phyloP scores from a whole-genome alignment of 2,888 invertebrate species.

The Panzeria rudis region DNA sequence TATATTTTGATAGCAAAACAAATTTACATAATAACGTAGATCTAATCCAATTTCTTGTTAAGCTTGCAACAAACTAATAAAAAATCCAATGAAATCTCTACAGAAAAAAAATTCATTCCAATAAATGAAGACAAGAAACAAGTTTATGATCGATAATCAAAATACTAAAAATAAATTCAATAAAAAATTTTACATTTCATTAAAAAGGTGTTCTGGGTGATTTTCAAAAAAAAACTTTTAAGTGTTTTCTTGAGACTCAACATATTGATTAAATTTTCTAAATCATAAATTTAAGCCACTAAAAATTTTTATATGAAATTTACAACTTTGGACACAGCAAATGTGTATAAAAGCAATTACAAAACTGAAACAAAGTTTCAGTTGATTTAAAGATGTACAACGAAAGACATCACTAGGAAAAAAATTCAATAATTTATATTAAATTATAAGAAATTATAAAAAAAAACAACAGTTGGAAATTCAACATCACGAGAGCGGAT shows the following conservation, averaged over 20 bases:
- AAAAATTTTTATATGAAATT: background rate
- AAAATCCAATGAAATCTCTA: background rate
- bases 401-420: conserved; percentile 5
- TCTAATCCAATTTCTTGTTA: background rate
- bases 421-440: background rate
- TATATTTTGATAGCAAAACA: background rate
- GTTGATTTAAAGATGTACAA: conserved; percentile 39
- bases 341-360: conserved; percentile 63
- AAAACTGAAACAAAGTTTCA: conserved; percentile 64
- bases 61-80: background rate
- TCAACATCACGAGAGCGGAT: background rate
- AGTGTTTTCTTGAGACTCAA: background rate
- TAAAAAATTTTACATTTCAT: conserved; percentile 15
- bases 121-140: conserved; percentile 18
- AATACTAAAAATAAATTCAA: conserved; percentile 22
- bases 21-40: conserved; percentile 48
- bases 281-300: background rate
- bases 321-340: background rate
- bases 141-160: conserved; percentile 1
- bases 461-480: background rate
- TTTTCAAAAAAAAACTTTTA: conserved; percentile 18
- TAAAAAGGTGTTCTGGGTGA: conserved; percentile 9
- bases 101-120: background rate
- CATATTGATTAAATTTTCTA: background rate
- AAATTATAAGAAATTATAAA: background rate